These are phyloP conservation scores for Brenthis hecate DNA, from an alignment of 2,888 invertebrate species.

Conservation along the genomic window DNA sequence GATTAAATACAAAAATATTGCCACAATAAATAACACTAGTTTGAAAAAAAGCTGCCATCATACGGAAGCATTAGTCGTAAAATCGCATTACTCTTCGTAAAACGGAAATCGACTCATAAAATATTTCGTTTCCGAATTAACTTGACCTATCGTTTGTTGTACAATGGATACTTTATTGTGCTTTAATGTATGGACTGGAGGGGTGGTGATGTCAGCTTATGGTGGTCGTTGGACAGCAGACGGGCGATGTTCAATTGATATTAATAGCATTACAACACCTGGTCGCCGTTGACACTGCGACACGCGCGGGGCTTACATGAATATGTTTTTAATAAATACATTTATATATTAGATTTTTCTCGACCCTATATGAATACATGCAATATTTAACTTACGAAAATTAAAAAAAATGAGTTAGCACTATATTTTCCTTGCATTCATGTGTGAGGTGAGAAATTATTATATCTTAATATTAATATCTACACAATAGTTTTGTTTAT, in stretches of 20 bases:
- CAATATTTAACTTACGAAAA: neutral
- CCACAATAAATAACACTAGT: constrained; percentile 13
- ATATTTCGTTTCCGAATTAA: constrained; percentile 61
- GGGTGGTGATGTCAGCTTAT: constrained; percentile 51
- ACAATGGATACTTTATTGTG: constrained; percentile 31
- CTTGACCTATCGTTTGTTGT: constrained; percentile 47
- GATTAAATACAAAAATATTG: neutral
- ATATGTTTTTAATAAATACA: neutral
- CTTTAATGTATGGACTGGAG: constrained; percentile 37
- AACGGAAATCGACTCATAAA: constrained; percentile 71
- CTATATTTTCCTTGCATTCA: neutral
- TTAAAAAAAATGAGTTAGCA: no score
- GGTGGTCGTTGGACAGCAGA: constrained; percentile 53
- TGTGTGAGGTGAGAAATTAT: constrained; percentile 17
- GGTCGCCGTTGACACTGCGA: constrained; percentile 62
- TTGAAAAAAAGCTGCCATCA: constrained; percentile 33
- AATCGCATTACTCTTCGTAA: constrained; percentile 69
- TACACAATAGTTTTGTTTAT: neutral
- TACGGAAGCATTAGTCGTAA: constrained; percentile 55
- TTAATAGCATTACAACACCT: constrained; percentile 76
- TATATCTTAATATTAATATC: neutral
- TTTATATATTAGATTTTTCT: no score
- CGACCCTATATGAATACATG: no score
- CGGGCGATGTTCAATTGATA: constrained; percentile 79
- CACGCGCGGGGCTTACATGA: constrained; percentile 59